Evolutionary conservation across 1,140 invertebrate species (phyloP).

Genomic region (Drosophila lacteicornis): DNA sequence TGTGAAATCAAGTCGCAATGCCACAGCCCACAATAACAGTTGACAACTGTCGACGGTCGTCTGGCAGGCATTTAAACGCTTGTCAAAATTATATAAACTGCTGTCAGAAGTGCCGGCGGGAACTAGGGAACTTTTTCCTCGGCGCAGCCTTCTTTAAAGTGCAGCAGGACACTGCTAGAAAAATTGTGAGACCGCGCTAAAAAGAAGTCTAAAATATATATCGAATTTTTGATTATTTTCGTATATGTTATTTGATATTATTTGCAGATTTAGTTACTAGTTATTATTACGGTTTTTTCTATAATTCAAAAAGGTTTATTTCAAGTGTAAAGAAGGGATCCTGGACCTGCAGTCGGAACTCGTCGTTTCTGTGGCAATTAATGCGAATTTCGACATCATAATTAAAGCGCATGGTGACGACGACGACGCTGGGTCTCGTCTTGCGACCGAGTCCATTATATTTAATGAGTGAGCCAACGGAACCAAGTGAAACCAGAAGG

Average conservation of each 20-base stretch:
- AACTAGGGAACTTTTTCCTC: conserved; percentile 43
- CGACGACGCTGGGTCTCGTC: conserved; percentile 69
- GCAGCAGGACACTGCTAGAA: conserved; percentile 14
- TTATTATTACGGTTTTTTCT: not conserved
- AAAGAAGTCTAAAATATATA: too few relatives aligned
- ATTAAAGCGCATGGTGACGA: conserved; percentile 76
- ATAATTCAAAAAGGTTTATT: not conserved
- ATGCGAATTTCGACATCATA: conserved; percentile 83
- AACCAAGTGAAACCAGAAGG: conserved; percentile 14
- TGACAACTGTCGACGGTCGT: conserved; percentile 79
- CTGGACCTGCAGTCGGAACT: conserved; percentile 26
- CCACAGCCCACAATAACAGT: conserved; percentile 64
- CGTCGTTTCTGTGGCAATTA: conserved; percentile 73
- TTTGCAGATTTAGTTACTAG: too few relatives aligned
- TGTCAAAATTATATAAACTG: conserved; percentile 80
- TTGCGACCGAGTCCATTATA: conserved; percentile 75
- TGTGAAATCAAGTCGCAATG: conserved; percentile 68
- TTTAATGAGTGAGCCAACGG: conserved; percentile 65
- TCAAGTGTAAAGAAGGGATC: conserved; percentile 19
- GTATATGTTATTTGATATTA: too few relatives aligned
- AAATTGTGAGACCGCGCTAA: not conserved
- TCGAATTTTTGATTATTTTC: too few relatives aligned
- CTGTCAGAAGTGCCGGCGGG: conserved; percentile 46
- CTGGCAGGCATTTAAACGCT: conserved; percentile 73
- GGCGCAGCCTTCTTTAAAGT: conserved; percentile 16